These are phyloP conservation scores for Apamea crenata DNA, from an alignment of 2,888 invertebrate species.

Conservation along the genomic window DNA sequence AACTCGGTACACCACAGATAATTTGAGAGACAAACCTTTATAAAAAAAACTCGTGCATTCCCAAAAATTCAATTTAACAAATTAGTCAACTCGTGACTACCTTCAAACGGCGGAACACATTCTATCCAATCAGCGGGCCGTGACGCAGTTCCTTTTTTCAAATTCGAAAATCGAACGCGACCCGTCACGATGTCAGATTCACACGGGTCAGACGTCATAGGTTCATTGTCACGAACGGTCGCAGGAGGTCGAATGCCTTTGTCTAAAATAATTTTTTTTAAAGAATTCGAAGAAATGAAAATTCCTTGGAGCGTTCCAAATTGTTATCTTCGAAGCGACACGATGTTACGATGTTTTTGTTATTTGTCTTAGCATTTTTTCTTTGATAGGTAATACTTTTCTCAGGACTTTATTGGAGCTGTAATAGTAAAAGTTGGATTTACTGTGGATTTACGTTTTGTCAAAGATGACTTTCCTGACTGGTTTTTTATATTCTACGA, in stretches of 20 bases:
- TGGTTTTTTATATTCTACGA: not conserved
- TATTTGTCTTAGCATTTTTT: constrained; percentile 45
- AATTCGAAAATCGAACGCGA: constrained; percentile 72
- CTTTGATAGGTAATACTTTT: constrained; percentile 1
- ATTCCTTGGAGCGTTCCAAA: constrained; percentile 47
- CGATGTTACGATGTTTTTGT: constrained; percentile 35
- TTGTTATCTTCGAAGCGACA: constrained; percentile 23
- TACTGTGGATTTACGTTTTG: not conserved
- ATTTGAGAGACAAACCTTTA: constrained; percentile 49
- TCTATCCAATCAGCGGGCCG: constrained; percentile 78
- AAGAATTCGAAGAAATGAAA: constrained; percentile 27
- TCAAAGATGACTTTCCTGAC: not conserved
- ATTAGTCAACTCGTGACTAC: constrained; percentile 68
- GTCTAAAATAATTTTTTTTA: constrained; percentile 40
- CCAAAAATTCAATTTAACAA: constrained; percentile 68
- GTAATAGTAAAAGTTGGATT: not conserved
- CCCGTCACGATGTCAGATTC: constrained; percentile 85
- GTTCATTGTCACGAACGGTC: constrained; percentile 77
- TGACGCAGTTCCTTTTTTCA: constrained; percentile 74
- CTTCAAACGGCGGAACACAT: constrained; percentile 70
- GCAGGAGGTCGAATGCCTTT: constrained; percentile 58
- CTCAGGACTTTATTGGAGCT: not conserved
- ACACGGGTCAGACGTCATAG: constrained; percentile 83
- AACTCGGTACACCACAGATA: constrained; percentile 53
- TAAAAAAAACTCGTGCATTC: constrained; percentile 64